These are phyloP conservation scores for Natrix natrix DNA, from an alignment of 2,797 vertebrate species.

Conservation along the genomic window DNA sequence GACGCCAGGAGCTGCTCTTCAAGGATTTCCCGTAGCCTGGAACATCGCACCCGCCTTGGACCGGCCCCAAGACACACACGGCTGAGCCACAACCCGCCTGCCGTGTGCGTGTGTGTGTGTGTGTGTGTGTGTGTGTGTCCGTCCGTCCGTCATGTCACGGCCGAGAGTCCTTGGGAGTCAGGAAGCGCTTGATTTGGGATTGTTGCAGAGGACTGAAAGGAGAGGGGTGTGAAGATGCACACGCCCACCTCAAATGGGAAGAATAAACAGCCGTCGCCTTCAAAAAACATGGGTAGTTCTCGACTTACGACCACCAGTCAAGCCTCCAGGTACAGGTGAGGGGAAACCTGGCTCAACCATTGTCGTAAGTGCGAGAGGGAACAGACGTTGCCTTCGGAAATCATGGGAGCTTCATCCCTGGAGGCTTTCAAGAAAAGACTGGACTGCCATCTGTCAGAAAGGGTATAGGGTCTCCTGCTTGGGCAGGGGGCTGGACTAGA, in stretches of 20 bases:
- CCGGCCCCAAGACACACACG: background rate
- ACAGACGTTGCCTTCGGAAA: too few species aligned
- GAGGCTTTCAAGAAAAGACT: too few species aligned
- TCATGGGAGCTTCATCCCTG: too few species aligned
- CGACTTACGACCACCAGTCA: background rate
- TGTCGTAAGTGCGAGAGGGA: background rate
- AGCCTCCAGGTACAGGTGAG: background rate
- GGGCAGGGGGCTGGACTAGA: too few species aligned
- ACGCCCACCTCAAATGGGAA: too few species aligned
- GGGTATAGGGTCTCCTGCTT: too few species aligned
- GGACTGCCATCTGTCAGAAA: too few species aligned
- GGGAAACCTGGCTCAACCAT: background rate
- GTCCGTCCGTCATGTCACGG: background rate
- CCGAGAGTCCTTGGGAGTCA: background rate
- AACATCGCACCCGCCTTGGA: constrained; percentile 54
- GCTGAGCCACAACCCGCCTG: background rate
- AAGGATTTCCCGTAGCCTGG: constrained; percentile 64
- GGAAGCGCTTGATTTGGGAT: background rate
- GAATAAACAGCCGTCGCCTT: background rate
- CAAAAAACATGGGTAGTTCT: background rate
- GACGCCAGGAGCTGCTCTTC: constrained; percentile 32
- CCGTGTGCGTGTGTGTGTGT: background rate
- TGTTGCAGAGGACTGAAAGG: background rate
- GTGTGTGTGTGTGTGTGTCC: too few species aligned
- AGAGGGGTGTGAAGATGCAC: too few species aligned